phyloP scores from a whole-genome alignment of 2,797 vertebrate species.

The Orestias chungarensis region DNA sequence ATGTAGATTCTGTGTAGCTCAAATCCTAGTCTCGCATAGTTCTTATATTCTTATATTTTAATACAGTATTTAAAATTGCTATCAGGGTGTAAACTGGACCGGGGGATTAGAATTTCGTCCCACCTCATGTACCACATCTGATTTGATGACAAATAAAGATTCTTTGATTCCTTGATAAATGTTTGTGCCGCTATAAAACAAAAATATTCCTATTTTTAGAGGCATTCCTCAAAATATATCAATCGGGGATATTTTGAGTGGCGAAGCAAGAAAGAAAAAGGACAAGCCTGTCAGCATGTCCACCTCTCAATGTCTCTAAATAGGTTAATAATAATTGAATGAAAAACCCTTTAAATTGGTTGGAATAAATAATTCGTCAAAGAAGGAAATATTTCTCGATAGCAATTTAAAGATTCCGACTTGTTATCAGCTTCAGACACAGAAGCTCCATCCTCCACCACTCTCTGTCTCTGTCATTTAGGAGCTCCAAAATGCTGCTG shows the following conservation, averaged over 20 bases:
- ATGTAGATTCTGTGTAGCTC: no score
- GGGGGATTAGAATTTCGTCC: no score
- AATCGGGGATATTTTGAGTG: no score
- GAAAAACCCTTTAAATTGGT: neutral
- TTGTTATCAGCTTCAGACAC: neutral
- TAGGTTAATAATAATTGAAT: neutral
- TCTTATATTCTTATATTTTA: no score
- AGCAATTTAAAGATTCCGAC: neutral
- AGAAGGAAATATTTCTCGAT: neutral
- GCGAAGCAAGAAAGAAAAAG: neutral
- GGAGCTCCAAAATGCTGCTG: slow-evolving; percentile 10
- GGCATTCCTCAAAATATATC: neutral
- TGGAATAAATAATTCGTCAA: neutral
- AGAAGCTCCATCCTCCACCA: neutral
- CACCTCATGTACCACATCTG: no score
- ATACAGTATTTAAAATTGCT: no score
- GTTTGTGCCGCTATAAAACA: neutral
- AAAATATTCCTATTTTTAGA: neutral
- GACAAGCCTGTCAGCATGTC: neutral
- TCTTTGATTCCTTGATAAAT: no score
- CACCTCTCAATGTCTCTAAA: neutral
- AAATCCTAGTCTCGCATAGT: no score
- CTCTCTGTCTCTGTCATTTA: slow-evolving; percentile 1
- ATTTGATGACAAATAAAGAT: no score
- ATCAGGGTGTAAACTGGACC: no score